These are phyloP conservation scores for Eupeodes corollae DNA, from an alignment of 1,140 invertebrate species.

Conservation along the genomic window DNA sequence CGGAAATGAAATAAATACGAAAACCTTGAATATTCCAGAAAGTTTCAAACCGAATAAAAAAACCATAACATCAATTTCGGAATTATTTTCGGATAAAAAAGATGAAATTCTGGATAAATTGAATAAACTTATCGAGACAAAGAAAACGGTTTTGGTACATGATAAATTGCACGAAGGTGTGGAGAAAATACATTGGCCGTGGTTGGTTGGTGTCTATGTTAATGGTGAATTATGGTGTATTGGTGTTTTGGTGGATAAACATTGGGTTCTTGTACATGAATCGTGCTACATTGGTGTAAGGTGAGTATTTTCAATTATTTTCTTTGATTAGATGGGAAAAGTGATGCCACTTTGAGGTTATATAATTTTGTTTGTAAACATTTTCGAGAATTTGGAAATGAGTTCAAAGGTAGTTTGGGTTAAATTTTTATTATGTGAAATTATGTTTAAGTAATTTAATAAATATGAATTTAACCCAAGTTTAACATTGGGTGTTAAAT, in stretches of 20 bases:
- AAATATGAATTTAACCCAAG: too few species aligned
- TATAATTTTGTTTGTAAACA: too few species aligned
- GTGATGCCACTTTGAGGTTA: too few species aligned
- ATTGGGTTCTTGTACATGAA: constrained; percentile 51
- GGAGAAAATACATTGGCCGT: constrained; percentile 42
- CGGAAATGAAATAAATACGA: constrained; percentile 7
- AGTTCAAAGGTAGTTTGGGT: too few species aligned
- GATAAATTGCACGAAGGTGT: constrained; percentile 26
- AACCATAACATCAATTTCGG: too few species aligned
- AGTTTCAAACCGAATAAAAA: too few species aligned
- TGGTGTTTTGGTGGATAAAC: constrained; percentile 48
- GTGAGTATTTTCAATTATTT: constrained; percentile 32
- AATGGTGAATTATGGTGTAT: constrained; percentile 54
- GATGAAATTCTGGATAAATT: constrained; percentile 26
- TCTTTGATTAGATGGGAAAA: background rate
- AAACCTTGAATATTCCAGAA: too few species aligned
- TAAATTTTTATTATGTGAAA: too few species aligned
- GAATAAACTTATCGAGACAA: constrained; percentile 20
- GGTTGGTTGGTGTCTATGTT: constrained; percentile 54
- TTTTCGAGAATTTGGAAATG: too few species aligned
- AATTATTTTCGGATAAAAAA: constrained; percentile 15
- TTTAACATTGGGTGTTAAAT: too few species aligned
- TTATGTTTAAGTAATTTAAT: too few species aligned
- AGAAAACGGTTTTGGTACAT: constrained; percentile 23
- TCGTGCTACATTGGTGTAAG: constrained; percentile 42